Evolutionary conservation across 2,797 vertebrate species (phyloP), one percentile per base, ranked within the genome.

Genomic region (Pelochelys cantorii): DNA sequence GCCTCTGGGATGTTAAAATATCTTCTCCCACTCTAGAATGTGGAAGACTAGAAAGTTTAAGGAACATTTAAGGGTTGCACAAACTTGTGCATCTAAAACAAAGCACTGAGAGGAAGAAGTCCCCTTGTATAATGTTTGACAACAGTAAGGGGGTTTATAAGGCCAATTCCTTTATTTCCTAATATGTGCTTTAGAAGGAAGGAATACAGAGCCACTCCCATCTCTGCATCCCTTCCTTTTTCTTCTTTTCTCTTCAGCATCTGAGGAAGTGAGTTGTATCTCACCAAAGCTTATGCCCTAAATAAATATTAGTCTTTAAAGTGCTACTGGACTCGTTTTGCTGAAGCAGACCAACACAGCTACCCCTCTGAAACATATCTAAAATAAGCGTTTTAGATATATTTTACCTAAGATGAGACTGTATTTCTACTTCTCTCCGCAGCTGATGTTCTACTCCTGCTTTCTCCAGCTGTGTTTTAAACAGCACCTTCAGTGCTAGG

Each of bases 371-470:
- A 71, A 71, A 34, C 34, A 22, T 37, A 71, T 71, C n/a, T 71
- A 71, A 22, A 37, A 37, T 34, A 71, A 10, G 34, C 37, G 68
- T 71, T 71, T 37, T 20, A 86, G 65, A 84, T 78, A 29, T 60
- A 17, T 22, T 90, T 92, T 97, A 99, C 99, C 99, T 98, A 79
- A 99, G 99, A 96, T 99, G 99, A n/a, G 99, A 99, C 96, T 99
- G 99, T 85, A 99, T 99, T 96, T 99, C 99, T 83, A 99, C 99
- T 96, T 99, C 99, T 88, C 99, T 98, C 81, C 99, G 97, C 80
- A 99, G 98, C 83, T 99, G 99, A 96, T 99, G 99, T 87, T 99
- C 99, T 31, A 99, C 99, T 0, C 99, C 99, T 0, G 99, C 99
- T 91, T 99, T 99, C 96, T 99, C 99, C 56, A 99, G 97, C 85